These are phyloP conservation scores for Anser cygnoides DNA, from an alignment of 2,113 vertebrate genomes.

Conservation along the genomic window DNA sequence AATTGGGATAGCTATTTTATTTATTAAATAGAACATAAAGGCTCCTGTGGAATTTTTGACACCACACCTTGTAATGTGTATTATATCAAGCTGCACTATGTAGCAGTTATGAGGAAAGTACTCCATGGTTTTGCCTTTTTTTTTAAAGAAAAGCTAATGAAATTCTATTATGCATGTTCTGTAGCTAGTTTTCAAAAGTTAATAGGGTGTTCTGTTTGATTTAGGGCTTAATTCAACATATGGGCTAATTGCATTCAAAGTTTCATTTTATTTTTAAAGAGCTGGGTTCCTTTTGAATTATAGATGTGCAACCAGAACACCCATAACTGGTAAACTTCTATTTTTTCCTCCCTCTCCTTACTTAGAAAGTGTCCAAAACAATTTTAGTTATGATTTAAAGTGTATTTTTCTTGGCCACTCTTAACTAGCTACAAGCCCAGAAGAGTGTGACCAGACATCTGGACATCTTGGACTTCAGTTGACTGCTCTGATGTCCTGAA, in stretches of 20 bases:
- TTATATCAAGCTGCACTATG: slow-evolving; percentile 50
- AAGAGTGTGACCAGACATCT: slow-evolving; percentile 71
- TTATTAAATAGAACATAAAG: slow-evolving; percentile 59
- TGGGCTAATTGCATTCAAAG: slow-evolving; percentile 43
- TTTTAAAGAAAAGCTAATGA: slow-evolving; percentile 52
- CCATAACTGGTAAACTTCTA: background rate
- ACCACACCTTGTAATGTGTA: slow-evolving; percentile 53
- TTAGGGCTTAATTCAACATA: slow-evolving; percentile 54
- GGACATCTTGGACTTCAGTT: slow-evolving; percentile 69
- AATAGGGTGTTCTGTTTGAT: slow-evolving; percentile 60
- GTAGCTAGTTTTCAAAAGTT: slow-evolving; percentile 44
- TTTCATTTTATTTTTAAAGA: slow-evolving; percentile 54
- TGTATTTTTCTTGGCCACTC: slow-evolving; percentile 65
- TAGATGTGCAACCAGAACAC: background rate
- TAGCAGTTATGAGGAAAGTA: slow-evolving; percentile 35
- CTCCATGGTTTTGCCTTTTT: slow-evolving; percentile 7
- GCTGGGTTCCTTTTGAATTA: slow-evolving; percentile 33
- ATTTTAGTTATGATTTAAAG: slow-evolving; percentile 46
- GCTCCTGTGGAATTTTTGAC: slow-evolving; percentile 45
- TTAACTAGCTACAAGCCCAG: slow-evolving; percentile 52
- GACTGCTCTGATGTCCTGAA: slow-evolving; percentile 61
- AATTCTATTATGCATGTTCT: slow-evolving; percentile 48
- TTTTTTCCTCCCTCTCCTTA: slow-evolving; percentile 27
- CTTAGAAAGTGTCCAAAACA: slow-evolving; percentile 3
- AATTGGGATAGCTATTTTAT: slow-evolving; percentile 52